phyloP scores from a whole-genome alignment of 2,888 invertebrate genomes.

The Proisotoma minuta region DNA sequence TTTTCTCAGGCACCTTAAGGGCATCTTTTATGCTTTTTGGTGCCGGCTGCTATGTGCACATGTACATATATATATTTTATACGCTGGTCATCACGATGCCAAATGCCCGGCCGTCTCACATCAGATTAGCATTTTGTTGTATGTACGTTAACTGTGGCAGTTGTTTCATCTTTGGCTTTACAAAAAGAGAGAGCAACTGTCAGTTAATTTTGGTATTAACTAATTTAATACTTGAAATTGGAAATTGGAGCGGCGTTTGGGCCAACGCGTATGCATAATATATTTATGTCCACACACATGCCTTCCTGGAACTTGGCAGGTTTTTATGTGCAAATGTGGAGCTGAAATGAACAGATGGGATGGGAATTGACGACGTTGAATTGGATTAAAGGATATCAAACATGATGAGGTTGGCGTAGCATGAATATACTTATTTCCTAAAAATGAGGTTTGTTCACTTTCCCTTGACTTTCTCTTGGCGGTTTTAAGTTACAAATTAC shows the following conservation, averaged over 20 bases:
- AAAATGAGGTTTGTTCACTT: slow-evolving; percentile 8
- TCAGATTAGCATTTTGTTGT: too few species aligned
- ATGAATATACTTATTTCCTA: slow-evolving; percentile 14
- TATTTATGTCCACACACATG: not conserved
- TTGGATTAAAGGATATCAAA: slow-evolving; percentile 17
- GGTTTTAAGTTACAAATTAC: not conserved
- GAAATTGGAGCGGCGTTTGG: slow-evolving; percentile 15
- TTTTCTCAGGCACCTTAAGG: not conserved
- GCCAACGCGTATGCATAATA: not conserved
- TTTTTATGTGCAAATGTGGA: not conserved
- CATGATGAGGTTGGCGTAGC: slow-evolving; percentile 6
- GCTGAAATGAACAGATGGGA: slow-evolving; percentile 14
- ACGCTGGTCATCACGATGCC: too few species aligned
- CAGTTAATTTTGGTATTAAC: slow-evolving; percentile 16
- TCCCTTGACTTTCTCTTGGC: not conserved
- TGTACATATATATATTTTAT: not conserved
- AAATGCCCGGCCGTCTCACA: too few species aligned
- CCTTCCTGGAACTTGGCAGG: not conserved
- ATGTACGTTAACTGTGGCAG: too few species aligned
- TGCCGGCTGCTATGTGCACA: not conserved
- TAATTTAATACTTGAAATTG: slow-evolving; percentile 14
- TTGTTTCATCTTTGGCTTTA: not conserved
- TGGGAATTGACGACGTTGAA: slow-evolving; percentile 16
- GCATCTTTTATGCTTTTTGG: not conserved
- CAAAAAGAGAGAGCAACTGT: slow-evolving; percentile 11